Conservation (phyloP, 2,113 vertebrate species). For the Passer montanus region DNA sequence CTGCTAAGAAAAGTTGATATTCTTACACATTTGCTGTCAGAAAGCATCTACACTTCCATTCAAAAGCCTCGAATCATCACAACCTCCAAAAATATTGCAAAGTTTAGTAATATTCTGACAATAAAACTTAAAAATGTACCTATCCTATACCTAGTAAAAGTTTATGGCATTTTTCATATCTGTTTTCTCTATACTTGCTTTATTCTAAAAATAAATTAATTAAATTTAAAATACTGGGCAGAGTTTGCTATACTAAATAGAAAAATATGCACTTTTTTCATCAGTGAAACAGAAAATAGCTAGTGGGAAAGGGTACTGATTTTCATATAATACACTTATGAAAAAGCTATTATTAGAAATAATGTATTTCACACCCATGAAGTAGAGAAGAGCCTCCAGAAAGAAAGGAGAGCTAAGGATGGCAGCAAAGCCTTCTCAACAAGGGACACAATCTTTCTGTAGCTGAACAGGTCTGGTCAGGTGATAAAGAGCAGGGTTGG, state of each 20-base stretch:
- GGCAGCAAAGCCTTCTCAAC: neutral
- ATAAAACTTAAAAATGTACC: neutral
- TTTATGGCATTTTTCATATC: neutral
- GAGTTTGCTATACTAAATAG: neutral
- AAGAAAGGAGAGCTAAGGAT: neutral
- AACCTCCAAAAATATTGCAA: neutral
- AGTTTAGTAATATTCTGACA: neutral
- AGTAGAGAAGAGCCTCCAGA: neutral
- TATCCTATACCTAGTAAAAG: neutral
- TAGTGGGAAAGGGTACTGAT: neutral
- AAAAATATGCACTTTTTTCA: neutral
- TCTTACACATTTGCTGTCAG: neutral
- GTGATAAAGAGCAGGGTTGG: accelerated
- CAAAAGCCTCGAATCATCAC: neutral
- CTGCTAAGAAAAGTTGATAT: neutral
- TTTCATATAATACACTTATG: neutral
- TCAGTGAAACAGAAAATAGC: neutral
- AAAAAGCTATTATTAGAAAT: neutral
- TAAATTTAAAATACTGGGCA: neutral
- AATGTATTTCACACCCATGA: neutral
- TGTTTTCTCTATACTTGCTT: neutral
- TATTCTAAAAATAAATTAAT: neutral
- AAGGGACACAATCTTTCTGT: neutral
- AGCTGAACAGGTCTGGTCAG: neutral
- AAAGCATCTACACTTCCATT: neutral